Conservation (phyloP, 2,797 vertebrate genomes). For the Brachyrhaphis roseni region DNA sequence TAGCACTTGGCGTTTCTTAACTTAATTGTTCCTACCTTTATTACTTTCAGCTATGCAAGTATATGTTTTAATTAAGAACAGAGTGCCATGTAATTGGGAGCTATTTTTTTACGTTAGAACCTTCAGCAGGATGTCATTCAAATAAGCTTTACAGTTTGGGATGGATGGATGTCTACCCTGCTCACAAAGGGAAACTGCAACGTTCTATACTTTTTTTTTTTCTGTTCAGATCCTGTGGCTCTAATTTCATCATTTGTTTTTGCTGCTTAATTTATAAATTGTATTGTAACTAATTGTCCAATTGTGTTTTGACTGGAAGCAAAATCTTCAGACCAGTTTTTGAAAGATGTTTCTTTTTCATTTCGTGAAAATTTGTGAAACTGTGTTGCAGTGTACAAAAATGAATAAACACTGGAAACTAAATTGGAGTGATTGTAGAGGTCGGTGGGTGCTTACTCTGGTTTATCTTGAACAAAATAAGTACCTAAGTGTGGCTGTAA, state of each 20-base stretch:
- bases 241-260: conserved; percentile 38
- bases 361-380: conserved; percentile 64
- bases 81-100: conserved; percentile 37
- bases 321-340: conserved; percentile 54
- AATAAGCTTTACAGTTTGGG: conserved; percentile 8
- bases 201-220: conserved; percentile 18
- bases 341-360: conserved; percentile 58
- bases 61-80: conserved; percentile 45
- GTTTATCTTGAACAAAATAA: conserved; percentile 42
- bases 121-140: conserved; percentile 28
- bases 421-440: conserved; percentile 10
- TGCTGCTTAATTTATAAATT: conserved; percentile 43
- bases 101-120: conserved; percentile 42
- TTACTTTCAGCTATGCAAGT: conserved; percentile 42
- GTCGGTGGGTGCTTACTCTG: conserved; percentile 4
- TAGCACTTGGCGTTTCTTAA: not conserved
- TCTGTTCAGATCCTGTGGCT: conserved; percentile 49
- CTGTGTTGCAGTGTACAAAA: conserved; percentile 81
- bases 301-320: conserved; percentile 59
- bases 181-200: conserved; percentile 13
- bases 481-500: conserved; percentile 10
- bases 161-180: conserved; percentile 3
- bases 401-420: conserved; percentile 80
- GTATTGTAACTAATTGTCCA: conserved; percentile 46
- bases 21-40: conserved; percentile 62